Conservation (phyloP, 2,797 vertebrate genomes). For the Australoheros facetus region DNA sequence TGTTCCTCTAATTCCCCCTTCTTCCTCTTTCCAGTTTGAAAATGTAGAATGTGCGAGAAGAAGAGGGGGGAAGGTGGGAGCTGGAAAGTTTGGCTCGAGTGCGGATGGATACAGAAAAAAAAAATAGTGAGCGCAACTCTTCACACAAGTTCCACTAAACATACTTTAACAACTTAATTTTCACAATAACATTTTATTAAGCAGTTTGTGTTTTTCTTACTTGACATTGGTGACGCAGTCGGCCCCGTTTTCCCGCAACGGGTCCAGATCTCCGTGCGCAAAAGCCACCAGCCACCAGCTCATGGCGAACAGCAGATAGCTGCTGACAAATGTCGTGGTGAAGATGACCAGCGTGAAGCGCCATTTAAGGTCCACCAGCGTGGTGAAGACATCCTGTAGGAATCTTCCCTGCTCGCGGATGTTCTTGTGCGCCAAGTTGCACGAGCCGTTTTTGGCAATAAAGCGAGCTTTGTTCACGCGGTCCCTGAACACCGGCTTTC, state of each 20-base stretch:
- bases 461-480: slow-evolving; percentile 93
- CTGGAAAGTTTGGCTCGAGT: background rate
- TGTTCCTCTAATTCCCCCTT: background rate
- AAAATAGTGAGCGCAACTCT: background rate
- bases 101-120: background rate
- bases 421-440: slow-evolving; percentile 98
- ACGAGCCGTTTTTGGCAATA: slow-evolving; percentile 95
- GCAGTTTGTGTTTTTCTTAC: slow-evolving; percentile 70
- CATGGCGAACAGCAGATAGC: slow-evolving; percentile 98
- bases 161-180: background rate
- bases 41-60: slow-evolving; percentile 5
- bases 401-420: slow-evolving; percentile 97
- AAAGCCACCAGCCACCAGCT: slow-evolving; percentile 98
- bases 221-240: slow-evolving; percentile 91
- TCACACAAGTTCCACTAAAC: background rate
- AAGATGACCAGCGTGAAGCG: slow-evolving; percentile 97
- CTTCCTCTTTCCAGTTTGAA: slow-evolving; percentile 5
- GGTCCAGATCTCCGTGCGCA: slow-evolving; percentile 90
- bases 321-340: slow-evolving; percentile 97
- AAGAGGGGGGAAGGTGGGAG: background rate
- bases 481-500: slow-evolving; percentile 93
- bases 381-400: slow-evolving; percentile 98
- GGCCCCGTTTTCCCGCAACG: slow-evolving; percentile 50
- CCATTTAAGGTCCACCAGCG: slow-evolving; percentile 97
- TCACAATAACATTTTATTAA: background rate